Base-by-base conservation (phyloP, 2,797 vertebrate genomes). In the Scleropages formosus region DNA sequence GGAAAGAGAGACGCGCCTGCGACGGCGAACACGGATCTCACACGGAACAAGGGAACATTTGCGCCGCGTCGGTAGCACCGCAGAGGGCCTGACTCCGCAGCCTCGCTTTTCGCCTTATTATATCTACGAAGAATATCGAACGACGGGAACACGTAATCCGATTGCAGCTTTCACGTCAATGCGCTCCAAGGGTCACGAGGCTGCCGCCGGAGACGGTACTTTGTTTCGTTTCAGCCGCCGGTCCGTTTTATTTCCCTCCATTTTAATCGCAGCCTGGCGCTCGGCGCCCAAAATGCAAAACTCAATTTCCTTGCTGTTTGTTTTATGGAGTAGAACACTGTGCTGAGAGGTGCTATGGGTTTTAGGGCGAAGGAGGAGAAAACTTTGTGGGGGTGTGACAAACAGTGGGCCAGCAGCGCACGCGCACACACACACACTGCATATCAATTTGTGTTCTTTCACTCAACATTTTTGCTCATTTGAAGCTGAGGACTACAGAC, bases 281-380 rank as follows among this genome's bases (percentile, higher is more conserved):
- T 63, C 26, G n/a, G n/a, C 4, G 62, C 31, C 63, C 26, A 61
- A 46, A 18, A 68, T 73, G 77, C 73, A 73, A 58, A 68, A 24
- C 39, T 68, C 74, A 46, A 59, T 22, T 13, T 74, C 77, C 80
- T 79, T 75, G 70, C 79, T 74, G 82, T 65, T 61, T 82, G 77
- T 82, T 85, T 79, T 72, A 83, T 74, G 76, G 82, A 83, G 24
- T 74, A 59, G 56, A 76, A 15, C 68, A 69, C 75, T 58, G 80
- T 16, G 22, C 67, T 61, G 69, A 77, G 64, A 71, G 27, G 20
- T 16, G 22, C 11, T 27, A 56, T 26, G 72, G 72, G 76, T 75
- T 82, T 77, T n/a, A n/a, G n/a, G n/a, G 79, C 87, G 85, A 80
- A 83, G 76, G 72, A 62, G 80, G 82, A 82, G 73, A 82, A 67